Conservation (phyloP, 2,113 vertebrate genomes). For the Paracanthobrama guichenoti region DNA sequence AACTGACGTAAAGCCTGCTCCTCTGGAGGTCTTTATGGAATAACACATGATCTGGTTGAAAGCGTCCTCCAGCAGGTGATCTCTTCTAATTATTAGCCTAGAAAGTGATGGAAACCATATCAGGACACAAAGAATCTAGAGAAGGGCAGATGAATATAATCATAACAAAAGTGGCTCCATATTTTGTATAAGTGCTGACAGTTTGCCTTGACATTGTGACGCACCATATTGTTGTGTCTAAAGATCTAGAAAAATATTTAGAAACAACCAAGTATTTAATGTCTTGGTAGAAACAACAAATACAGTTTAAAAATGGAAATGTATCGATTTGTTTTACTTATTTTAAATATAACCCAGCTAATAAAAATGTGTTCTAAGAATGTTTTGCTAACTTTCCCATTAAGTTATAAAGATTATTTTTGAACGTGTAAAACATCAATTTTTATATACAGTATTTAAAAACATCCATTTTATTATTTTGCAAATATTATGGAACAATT, state of each 20-base stretch:
- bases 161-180: background rate
- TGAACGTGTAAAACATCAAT: too few species aligned
- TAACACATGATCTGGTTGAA: constrained; percentile 99
- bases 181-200: background rate
- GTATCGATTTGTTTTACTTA: background rate
- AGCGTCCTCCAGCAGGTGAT: constrained; percentile 96
- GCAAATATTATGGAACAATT: too few species aligned
- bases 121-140: background rate
- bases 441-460: too few species aligned
- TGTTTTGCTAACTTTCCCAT: too few species aligned
- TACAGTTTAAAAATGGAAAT: background rate
- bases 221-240: background rate
- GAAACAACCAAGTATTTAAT: background rate
- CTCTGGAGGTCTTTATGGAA: constrained; percentile 97
- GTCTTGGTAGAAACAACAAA: background rate
- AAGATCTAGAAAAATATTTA: background rate
- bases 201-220: background rate
- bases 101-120: constrained; percentile 21
- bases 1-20: constrained; percentile 96
- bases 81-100: constrained; percentile 96
- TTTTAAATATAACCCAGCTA: background rate
- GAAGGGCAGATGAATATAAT: background rate
- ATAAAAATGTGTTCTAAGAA: too few species aligned
- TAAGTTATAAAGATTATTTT: too few species aligned
- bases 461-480: too few species aligned